These are phyloP conservation scores for Drosophila littoralis DNA, from an alignment of 1,140 invertebrate genomes.

Conservation along the genomic window DNA sequence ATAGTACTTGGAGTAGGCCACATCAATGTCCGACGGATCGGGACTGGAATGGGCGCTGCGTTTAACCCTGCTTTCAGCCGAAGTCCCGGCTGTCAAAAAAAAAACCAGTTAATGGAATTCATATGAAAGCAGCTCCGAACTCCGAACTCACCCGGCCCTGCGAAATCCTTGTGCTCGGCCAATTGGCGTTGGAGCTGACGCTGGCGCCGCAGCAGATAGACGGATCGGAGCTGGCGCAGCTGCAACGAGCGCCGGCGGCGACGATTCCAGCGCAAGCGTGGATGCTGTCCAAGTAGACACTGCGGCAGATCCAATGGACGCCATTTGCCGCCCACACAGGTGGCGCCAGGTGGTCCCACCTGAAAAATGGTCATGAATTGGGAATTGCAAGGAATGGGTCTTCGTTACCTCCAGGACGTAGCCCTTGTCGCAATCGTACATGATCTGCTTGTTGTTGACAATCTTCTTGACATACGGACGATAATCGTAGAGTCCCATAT, in stretches of 20 bases:
- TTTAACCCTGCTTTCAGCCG: slow-evolving; percentile 32
- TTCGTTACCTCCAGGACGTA: slow-evolving; percentile 89
- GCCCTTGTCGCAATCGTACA: slow-evolving; percentile 97
- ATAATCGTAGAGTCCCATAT: slow-evolving; percentile 99
- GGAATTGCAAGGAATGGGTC: too few species aligned
- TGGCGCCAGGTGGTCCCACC: slow-evolving; percentile 93
- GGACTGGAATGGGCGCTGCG: slow-evolving; percentile 40
- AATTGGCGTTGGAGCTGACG: slow-evolving; percentile 58
- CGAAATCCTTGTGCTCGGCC: slow-evolving; percentile 27
- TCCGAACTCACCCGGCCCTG: slow-evolving; percentile 8
- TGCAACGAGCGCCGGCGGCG: slow-evolving; percentile 87
- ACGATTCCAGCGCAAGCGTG: slow-evolving; percentile 91
- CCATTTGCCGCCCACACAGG: slow-evolving; percentile 83
- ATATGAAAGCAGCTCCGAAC: background rate
- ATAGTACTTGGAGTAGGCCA: slow-evolving; percentile 79
- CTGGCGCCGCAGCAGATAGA: slow-evolving; percentile 82
- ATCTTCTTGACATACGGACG: slow-evolving; percentile 96
- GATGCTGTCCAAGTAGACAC: slow-evolving; percentile 92
- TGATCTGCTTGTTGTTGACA: slow-evolving; percentile 97
- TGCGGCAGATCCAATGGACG: slow-evolving; percentile 83
- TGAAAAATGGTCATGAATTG: background rate
- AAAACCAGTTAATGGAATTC: too few species aligned
- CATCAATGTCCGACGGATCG: slow-evolving; percentile 58
- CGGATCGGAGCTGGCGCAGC: slow-evolving; percentile 85
- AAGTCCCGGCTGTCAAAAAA: background rate